Conservation (phyloP, 2,113 vertebrate species). For the Chaetodon trifascialis region DNA sequence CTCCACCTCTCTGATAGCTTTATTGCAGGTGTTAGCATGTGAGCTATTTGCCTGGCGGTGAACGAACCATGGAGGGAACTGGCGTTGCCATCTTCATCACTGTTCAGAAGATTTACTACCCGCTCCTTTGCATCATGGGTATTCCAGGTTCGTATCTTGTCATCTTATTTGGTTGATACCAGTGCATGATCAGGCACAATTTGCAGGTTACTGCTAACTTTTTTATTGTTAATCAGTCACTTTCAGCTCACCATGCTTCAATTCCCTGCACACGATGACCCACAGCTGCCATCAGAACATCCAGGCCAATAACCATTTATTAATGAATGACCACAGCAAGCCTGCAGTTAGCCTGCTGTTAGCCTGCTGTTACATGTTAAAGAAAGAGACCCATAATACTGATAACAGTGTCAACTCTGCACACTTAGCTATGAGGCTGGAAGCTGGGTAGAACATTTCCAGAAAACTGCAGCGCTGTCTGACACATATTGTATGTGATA, state of each 20-base stretch:
- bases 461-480: too few relatives aligned
- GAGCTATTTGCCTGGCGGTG: neutral
- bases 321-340: neutral
- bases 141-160: constrained; percentile 81
- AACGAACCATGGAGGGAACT: constrained; percentile 76
- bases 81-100: constrained; percentile 65
- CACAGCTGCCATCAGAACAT: neutral
- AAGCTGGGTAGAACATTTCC: neutral
- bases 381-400: neutral
- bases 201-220: neutral
- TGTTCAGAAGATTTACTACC: constrained; percentile 86
- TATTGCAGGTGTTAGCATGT: constrained; percentile 75
- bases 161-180: neutral
- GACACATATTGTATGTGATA: too few relatives aligned
- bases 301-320: neutral
- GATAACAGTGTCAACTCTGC: neutral
- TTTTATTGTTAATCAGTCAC: neutral
- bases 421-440: neutral
- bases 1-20: constrained; percentile 59
- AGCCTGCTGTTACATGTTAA: neutral
- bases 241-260: neutral
- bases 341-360: neutral
- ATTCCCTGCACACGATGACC: neutral
- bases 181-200: neutral
- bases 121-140: constrained; percentile 82